phyloP scores from a whole-genome alignment of 2,888 invertebrate species.

The Tipula vernalis region DNA sequence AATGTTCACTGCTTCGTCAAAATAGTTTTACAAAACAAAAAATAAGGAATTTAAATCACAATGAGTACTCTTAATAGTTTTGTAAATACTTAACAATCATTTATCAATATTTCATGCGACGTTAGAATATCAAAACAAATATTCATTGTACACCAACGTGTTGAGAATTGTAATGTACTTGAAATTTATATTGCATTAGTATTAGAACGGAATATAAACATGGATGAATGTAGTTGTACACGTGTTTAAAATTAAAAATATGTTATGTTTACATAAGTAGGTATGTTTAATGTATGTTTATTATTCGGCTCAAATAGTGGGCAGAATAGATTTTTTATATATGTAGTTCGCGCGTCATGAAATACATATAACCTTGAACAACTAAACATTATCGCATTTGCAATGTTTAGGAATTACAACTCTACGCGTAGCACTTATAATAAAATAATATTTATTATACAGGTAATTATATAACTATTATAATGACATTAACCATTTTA shows the following conservation, averaged over 20 bases:
- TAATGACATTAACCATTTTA: too few relatives aligned
- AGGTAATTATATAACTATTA: too few relatives aligned
- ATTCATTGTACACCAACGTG: neutral
- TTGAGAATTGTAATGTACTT: neutral
- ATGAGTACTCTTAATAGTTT: neutral
- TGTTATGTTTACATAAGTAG: neutral
- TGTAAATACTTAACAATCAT: neutral
- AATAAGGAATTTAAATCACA: neutral
- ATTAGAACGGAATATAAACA: neutral
- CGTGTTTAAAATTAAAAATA: neutral
- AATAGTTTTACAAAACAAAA: neutral
- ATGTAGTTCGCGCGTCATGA: too few relatives aligned
- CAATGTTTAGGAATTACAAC: neutral
- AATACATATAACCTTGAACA: neutral
- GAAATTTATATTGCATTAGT: neutral
- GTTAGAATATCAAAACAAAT: neutral
- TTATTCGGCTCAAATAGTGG: too few relatives aligned
- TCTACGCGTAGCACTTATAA: too few relatives aligned
- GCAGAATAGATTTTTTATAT: too few relatives aligned
- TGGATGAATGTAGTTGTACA: neutral
- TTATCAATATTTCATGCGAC: neutral
- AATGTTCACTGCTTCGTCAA: neutral
- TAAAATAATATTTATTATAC: too few relatives aligned
- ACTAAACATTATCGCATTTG: neutral
- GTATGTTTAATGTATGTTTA: neutral